Conservation (phyloP, 2,113 vertebrate genomes). For the Ammospiza caudacuta region DNA sequence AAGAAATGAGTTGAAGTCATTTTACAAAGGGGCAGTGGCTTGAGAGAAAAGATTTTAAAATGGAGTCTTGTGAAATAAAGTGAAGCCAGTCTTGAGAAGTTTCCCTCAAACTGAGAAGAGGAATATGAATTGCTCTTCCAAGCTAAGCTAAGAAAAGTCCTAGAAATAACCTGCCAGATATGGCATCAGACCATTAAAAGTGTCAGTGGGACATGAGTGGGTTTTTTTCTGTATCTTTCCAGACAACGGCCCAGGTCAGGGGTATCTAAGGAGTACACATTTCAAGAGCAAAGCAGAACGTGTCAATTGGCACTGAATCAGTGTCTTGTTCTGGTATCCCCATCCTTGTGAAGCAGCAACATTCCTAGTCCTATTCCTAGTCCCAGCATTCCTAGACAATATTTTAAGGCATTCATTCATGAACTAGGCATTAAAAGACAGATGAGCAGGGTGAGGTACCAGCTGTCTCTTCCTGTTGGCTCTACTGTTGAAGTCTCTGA, state of each 20-base stretch:
- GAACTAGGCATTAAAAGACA: neutral
- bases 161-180: neutral
- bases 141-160: neutral
- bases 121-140: neutral
- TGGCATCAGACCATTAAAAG: neutral
- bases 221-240: neutral
- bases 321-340: neutral
- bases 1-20: neutral
- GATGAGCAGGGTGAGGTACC: neutral
- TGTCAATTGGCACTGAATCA: neutral
- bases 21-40: neutral
- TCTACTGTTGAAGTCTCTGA: neutral
- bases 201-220: neutral
- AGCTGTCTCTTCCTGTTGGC: neutral
- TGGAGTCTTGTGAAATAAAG: neutral
- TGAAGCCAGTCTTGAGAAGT: neutral
- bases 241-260: neutral
- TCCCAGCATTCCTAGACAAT: neutral
- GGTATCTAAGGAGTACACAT: neutral
- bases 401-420: rapidly evolving
- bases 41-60: neutral
- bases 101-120: neutral
- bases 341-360: neutral
- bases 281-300: neutral
- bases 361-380: neutral